Evolutionary conservation across 2,113 vertebrate species (phyloP).

Genomic region (Labrus mixtus): DNA sequence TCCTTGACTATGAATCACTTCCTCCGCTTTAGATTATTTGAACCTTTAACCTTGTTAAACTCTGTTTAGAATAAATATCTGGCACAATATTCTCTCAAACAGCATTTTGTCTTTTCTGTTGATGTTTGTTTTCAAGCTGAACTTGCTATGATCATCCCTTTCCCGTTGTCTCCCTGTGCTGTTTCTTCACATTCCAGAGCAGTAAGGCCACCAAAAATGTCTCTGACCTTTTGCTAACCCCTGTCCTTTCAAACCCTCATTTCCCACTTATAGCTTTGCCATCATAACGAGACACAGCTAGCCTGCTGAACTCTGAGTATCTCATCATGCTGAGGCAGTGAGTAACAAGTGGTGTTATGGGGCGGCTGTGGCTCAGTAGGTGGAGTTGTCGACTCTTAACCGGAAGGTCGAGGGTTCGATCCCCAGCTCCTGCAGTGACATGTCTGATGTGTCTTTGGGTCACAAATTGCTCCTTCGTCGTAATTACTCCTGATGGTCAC

Average conservation of each 20-base stretch:
- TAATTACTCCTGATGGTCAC: too few relatives aligned
- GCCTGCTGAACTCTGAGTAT: background rate
- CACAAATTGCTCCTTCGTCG: too few relatives aligned
- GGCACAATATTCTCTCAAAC: background rate
- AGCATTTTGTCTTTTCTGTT: background rate
- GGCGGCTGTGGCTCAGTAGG: too few relatives aligned
- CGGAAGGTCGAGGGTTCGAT: too few relatives aligned
- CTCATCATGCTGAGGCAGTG: background rate
- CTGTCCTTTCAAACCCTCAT: background rate
- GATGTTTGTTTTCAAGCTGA: background rate
- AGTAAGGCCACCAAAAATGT: background rate
- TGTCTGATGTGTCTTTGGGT: too few relatives aligned
- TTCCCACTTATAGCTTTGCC: background rate
- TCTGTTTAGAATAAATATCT: background rate
- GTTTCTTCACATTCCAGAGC: background rate
- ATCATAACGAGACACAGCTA: background rate
- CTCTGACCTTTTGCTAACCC: background rate
- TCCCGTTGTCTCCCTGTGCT: background rate
- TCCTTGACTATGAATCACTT: background rate
- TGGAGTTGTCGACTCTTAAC: too few relatives aligned
- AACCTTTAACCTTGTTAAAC: background rate
- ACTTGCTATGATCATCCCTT: too few relatives aligned
- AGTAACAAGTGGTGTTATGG: background rate
- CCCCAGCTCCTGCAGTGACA: too few relatives aligned
- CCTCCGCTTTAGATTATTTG: too few relatives aligned